A percentile compares a stretch with the other conserved stretches of the same genome.
phyloP scores from a whole-genome alignment of 2,888 invertebrate genomes.

The Eupithecia tripunctaria region DNA sequence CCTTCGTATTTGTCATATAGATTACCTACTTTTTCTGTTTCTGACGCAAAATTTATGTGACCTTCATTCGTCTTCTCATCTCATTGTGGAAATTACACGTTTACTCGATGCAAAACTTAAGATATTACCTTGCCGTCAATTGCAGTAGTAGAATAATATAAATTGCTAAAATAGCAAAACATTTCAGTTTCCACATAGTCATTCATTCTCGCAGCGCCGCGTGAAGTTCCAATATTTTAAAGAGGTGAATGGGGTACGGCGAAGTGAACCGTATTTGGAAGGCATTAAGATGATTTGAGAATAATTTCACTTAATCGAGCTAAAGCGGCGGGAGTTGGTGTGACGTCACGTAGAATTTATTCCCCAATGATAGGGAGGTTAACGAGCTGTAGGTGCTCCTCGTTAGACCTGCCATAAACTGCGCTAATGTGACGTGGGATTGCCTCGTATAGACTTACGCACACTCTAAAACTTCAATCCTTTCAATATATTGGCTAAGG shows the following conservation, averaged over 20 bases:
- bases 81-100: slow-evolving; percentile 49
- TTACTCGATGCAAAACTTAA: slow-evolving; percentile 45
- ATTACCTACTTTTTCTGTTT: slow-evolving; percentile 74
- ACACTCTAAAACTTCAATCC: slow-evolving; percentile 44
- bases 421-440: slow-evolving; percentile 68
- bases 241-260: slow-evolving; percentile 42
- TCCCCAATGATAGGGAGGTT: slow-evolving; percentile 68
- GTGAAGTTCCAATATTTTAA: slow-evolving; percentile 57
- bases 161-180: slow-evolving; percentile 55
- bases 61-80: slow-evolving; percentile 52
- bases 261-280: slow-evolving; percentile 52
- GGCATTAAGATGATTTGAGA: slow-evolving; percentile 51
- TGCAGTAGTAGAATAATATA: slow-evolving; percentile 49
- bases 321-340: slow-evolving; percentile 51
- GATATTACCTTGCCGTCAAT: slow-evolving; percentile 46
- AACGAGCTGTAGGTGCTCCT: slow-evolving; percentile 70
- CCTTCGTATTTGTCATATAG: slow-evolving; percentile 76
- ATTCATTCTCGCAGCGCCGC: slow-evolving; percentile 54
- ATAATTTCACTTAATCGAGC: slow-evolving; percentile 53
- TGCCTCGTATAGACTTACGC: slow-evolving; percentile 53
- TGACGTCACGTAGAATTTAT: slow-evolving; percentile 66
- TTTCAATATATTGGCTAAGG: slow-evolving; percentile 44
- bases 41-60: slow-evolving; percentile 60
- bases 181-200: slow-evolving; percentile 57
- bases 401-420: slow-evolving; percentile 70